Conservation (phyloP, 2,888 invertebrate genomes). For the Dasypolia templi region DNA sequence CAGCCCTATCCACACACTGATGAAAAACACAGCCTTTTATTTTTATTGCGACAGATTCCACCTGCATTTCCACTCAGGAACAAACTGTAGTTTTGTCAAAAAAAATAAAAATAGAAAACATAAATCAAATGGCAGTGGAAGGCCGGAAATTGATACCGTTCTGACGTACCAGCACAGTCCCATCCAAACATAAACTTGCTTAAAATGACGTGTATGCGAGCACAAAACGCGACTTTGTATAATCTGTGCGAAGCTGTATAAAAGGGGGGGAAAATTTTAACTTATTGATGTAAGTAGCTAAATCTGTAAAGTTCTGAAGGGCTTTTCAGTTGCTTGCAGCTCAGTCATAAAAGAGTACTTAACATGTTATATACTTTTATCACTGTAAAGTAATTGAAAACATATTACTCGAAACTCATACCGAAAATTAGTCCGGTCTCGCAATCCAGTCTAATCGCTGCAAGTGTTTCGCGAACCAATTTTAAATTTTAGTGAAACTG, state of each 20-base stretch:
- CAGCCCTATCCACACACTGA: slow-evolving; percentile 2
- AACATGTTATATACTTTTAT: slow-evolving; percentile 61
- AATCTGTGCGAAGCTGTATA: slow-evolving; percentile 49
- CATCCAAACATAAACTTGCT: slow-evolving; percentile 71
- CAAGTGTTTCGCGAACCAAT: slow-evolving; percentile 83
- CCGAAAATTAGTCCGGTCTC: slow-evolving; percentile 73
- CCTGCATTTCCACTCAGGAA: slow-evolving; percentile 53
- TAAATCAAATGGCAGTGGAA: slow-evolving; percentile 84
- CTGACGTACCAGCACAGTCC: slow-evolving; percentile 74
- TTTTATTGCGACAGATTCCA: slow-evolving; percentile 48
- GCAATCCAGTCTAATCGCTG: slow-evolving; percentile 79
- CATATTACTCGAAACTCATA: slow-evolving; percentile 62
- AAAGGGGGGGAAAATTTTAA: slow-evolving; percentile 34
- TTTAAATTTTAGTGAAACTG: slow-evolving; percentile 85
- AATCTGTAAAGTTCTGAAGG: slow-evolving; percentile 31
- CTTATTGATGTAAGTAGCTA: slow-evolving; percentile 38
- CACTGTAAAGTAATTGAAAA: slow-evolving; percentile 61
- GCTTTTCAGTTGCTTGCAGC: slow-evolving; percentile 36
- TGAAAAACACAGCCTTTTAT: slow-evolving; percentile 39
- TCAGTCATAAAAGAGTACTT: slow-evolving; percentile 39
- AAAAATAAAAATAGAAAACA: slow-evolving; percentile 80
- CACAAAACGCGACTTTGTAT: slow-evolving; percentile 57
- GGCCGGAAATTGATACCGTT: slow-evolving; percentile 87
- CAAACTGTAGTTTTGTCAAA: slow-evolving; percentile 66
- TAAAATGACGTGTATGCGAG: slow-evolving; percentile 60